Conservation (phyloP, 2,888 invertebrate species). For the Scotopteryx bipunctaria region DNA sequence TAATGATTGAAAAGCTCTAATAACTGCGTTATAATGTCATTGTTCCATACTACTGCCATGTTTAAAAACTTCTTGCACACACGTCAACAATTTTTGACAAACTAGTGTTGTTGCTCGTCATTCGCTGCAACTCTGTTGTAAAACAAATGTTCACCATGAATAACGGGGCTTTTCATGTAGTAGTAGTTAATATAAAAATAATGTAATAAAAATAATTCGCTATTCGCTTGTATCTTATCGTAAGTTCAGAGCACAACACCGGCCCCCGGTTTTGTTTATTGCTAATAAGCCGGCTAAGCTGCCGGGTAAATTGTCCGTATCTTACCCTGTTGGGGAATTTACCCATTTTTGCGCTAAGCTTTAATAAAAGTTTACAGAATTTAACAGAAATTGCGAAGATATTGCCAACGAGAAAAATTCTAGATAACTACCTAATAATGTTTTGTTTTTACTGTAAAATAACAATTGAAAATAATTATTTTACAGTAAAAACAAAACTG, state of each 20-base stretch:
- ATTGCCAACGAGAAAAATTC: not conserved
- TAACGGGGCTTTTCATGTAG: too few relatives aligned
- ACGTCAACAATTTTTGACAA: too few relatives aligned
- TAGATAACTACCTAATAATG: not conserved
- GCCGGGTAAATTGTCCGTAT: constrained; percentile 58
- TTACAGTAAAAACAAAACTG: too few relatives aligned
- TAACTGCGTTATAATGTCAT: too few relatives aligned
- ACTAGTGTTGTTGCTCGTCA: too few relatives aligned
- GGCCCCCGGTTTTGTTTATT: constrained; percentile 76
- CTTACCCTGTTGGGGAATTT: constrained; percentile 43
- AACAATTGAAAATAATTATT: too few relatives aligned
- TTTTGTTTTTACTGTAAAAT: not conserved
- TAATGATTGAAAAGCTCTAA: too few relatives aligned
- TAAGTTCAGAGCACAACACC: constrained; percentile 28
- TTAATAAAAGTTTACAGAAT: constrained; percentile 27
- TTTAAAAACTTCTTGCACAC: too few relatives aligned
- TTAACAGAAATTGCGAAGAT: constrained; percentile 22
- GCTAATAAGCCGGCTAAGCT: constrained; percentile 76
- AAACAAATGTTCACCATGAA: too few relatives aligned
- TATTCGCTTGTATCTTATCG: constrained; percentile 26
- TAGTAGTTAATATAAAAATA: not conserved
- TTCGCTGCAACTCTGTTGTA: too few relatives aligned
- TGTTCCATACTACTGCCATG: too few relatives aligned
- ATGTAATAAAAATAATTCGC: constrained; percentile 30
- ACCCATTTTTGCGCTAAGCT: constrained; percentile 31